Conservation (phyloP, 2,888 invertebrate genomes). For the Mongoloraphidia duomilia region DNA sequence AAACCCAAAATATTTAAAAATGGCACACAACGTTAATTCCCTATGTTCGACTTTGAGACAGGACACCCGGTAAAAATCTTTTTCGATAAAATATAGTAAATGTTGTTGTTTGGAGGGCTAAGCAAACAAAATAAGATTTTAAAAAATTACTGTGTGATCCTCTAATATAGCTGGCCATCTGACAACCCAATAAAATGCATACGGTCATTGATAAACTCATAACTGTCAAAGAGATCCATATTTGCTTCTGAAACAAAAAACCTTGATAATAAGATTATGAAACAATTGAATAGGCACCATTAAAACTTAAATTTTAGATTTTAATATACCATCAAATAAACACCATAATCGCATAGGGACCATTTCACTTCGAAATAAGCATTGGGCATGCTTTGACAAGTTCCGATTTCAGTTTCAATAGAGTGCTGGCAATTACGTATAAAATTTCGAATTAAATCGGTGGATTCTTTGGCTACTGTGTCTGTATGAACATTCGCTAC, state of each 20-base stretch:
- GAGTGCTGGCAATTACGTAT: no score
- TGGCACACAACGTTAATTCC: no score
- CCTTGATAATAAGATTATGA: not conserved
- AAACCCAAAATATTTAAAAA: no score
- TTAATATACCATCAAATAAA: slow-evolving; percentile 11
- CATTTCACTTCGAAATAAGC: slow-evolving; percentile 8
- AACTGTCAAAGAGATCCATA: slow-evolving; percentile 12
- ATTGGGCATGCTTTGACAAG: slow-evolving; percentile 11
- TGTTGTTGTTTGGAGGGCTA: not conserved
- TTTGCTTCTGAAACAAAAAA: slow-evolving; percentile 7
- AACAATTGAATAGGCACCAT: no score
- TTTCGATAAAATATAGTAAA: no score
- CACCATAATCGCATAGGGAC: slow-evolving; percentile 9
- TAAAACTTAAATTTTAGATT: not conserved
- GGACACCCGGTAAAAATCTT: no score
- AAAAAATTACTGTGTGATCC: slow-evolving; percentile 11
- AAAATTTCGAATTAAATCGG: no score
- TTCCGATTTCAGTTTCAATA: slow-evolving; percentile 6
- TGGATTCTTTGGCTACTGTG: no score
- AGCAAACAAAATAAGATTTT: not conserved
- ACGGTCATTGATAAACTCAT: slow-evolving; percentile 10
- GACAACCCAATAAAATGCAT: slow-evolving; percentile 9
- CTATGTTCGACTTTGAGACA: no score
- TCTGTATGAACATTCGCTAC: no score
- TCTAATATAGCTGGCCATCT: slow-evolving; percentile 8